Evolutionary conservation across 2,888 invertebrate species (phyloP), one percentile per base, ranked within the genome.

Genomic region (Aleiodes testaceus): DNA sequence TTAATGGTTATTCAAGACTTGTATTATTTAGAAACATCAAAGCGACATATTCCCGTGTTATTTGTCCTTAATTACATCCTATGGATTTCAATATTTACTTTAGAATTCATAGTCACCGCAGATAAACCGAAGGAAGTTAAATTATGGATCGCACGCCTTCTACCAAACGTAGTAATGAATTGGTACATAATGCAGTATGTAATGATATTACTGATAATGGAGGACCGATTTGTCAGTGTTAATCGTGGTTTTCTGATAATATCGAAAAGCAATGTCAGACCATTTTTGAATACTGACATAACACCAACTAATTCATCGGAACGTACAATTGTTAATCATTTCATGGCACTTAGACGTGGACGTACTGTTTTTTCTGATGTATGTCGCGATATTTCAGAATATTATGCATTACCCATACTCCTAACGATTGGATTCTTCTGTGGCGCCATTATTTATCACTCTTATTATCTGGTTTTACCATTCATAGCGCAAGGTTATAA

Each of bases 181-280:
- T 36, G 55, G 55, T 55, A 36, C 36, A 36, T 55, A 20, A 36
- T 55, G 55, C 55, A 55, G 55, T 55, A 55, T 22, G n/a, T 55
- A 5, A 14, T 55, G n/a, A 30, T 55, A 7, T 30, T 55, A 14
- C 22, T 55, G 26, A 26, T 55, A 14, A 55, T 55, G 14, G 55
- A 55, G 36, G 26, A 26, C 16, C 26, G 55, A 55, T 30, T 55
- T 55, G 30, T 26, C 9, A 55, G 30, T 36, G 55, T 55, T 7
- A 55, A 55, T 55, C 55, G 55, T 5, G 55, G 14, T 5, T 30
- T 55, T 55, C 7, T 26, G 14, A 30, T 36, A 22, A 55, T 55
- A 12, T n/a, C 55, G 2, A 55, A 55, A 2, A 14, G 55, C 4
- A 26, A 30, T 30, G 4, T 55, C 14, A 30, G 14, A 14, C 14